Conservation (phyloP, 2,797 vertebrate genomes). For the Myotis myotis region DNA sequence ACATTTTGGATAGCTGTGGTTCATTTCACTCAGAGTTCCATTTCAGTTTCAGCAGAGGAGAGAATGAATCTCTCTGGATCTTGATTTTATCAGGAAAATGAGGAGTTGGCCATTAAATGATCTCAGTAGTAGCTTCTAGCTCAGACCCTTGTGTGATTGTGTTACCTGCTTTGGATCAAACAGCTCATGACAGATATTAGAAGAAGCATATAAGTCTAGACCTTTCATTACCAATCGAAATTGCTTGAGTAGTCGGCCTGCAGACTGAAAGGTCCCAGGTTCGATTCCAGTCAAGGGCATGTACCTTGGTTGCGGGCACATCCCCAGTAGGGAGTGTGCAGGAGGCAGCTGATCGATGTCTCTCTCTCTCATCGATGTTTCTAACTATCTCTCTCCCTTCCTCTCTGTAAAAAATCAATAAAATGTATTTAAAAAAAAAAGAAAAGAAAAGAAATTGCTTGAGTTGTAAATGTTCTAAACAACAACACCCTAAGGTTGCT, state of each 20-base stretch:
- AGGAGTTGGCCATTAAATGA: background rate
- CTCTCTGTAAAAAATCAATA: no score
- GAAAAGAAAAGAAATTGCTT: no score
- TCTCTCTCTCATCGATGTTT: no score
- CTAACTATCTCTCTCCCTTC: no score
- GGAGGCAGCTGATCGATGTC: no score
- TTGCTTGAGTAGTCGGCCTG: background rate
- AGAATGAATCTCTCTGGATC: background rate
- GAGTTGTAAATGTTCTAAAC: background rate
- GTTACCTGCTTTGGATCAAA: background rate
- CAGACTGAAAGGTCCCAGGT: no score
- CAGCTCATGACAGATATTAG: background rate
- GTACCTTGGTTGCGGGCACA: no score
- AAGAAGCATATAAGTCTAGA: background rate
- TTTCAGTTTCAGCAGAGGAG: background rate
- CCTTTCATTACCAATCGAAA: background rate
- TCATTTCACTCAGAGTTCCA: background rate
- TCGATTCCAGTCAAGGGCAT: no score
- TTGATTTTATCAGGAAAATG: background rate
- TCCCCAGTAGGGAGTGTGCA: no score
- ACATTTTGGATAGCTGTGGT: background rate
- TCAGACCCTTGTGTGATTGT: background rate
- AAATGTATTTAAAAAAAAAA: no score
- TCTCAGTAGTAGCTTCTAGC: background rate
- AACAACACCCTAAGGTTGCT: background rate